Evolutionary conservation across 2,113 vertebrate species (phyloP), one percentile per base, ranked within the genome.

Genomic region (Asarcornis scutulata): DNA sequence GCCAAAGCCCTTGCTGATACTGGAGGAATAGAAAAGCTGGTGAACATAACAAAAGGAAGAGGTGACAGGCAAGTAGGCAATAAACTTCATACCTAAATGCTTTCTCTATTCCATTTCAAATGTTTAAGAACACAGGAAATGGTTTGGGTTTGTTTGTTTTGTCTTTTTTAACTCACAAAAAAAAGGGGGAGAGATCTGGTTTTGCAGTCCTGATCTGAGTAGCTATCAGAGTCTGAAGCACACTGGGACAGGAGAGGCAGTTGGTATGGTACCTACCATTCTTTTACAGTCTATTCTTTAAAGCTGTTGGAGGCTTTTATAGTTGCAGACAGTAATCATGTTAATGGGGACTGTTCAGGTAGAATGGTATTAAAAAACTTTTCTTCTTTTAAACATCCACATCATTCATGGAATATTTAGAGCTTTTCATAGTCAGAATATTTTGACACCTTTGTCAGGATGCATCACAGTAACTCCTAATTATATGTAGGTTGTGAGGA

Each of bases 1-100:
- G 99, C 99, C 91, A 99, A 99, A 89, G 99, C 99, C n/a, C 97
- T 99, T 69, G 99, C 99, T 0, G 99, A 99, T 89, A 99, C 99
- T 0, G 99, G 99, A 0, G 99, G 99, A 11, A 99, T 99, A 58
- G 99, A 99, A 93, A 99, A 99, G 96, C 98, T 99, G 95, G 99
- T 99, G 97, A 99, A 99, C 98, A 99, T 99, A 95, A 99, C 99
- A 32, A 99, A 99, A 97, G 98, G 99, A 88, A 98, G 98, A 94
- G 99, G 99, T 82, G 99, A 99, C 97, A 99, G 99, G 99, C 98
- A 97, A 91, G 98, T 98, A 38, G 73, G 52, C 91, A 17, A n/a
- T 58, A 6, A 8, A 25, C 44, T 13, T 56, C 32, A 1, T 7
- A 2, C 46, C 31, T 11, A 7, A 46, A 32, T 60, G 9, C 4